Evolutionary conservation across 1,140 invertebrate genomes (phyloP).

Genomic region (Manduca sexta): DNA sequence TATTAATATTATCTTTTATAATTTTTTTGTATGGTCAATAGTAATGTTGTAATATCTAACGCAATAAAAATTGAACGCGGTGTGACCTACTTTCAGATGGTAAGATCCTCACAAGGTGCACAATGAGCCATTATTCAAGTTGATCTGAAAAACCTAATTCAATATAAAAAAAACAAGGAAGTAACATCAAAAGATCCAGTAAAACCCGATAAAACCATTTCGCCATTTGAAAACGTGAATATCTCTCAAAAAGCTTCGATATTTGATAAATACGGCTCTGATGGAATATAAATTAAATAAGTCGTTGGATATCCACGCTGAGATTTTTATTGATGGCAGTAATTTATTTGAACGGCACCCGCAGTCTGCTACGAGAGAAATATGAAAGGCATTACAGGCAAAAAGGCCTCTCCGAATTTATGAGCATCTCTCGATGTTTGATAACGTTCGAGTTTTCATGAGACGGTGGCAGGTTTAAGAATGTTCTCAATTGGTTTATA

Average conservation of each 20-base stretch:
- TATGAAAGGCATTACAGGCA: conserved; percentile 67
- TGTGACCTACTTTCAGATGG: too few species aligned
- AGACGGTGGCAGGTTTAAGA: conserved; percentile 29
- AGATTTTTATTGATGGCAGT: conserved; percentile 65
- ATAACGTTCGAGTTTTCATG: conserved; percentile 58
- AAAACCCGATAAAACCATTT: conserved; percentile 22
- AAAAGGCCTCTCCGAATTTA: conserved; percentile 65
- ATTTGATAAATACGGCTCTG: conserved; percentile 50
- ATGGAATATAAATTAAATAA: conserved; percentile 68
- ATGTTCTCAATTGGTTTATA: conserved; percentile 50
- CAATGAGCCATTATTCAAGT: too few species aligned
- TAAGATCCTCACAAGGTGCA: too few species aligned
- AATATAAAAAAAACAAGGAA: background rate
- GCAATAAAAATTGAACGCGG: too few species aligned
- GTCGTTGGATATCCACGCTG: conserved; percentile 52
- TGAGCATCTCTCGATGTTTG: conserved; percentile 57
- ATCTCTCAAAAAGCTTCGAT: conserved; percentile 30
- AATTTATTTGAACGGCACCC: conserved; percentile 65
- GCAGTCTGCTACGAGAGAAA: conserved; percentile 62
- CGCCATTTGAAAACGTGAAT: conserved; percentile 20
- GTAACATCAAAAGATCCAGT: background rate
- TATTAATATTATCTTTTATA: too few species aligned
- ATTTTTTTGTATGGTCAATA: too few species aligned
- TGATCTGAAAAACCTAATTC: background rate
- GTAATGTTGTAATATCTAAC: too few species aligned